Evolutionary conservation across 2,113 vertebrate genomes (phyloP).

Genomic region (Bubo blakistoni): DNA sequence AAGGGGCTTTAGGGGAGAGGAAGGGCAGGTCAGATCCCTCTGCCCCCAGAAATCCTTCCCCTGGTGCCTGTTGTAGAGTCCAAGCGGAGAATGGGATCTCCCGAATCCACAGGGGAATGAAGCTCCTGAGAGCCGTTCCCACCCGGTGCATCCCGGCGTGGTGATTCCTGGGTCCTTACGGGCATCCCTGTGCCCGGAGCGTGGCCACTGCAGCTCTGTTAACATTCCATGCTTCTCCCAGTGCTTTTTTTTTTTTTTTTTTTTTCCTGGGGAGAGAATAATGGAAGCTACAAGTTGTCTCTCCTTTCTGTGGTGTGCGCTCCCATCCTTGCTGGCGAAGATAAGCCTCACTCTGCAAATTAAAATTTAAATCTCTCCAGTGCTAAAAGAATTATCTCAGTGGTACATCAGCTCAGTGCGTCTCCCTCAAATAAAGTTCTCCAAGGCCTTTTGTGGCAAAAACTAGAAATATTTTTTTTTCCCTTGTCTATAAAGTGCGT

Average conservation of each 20-base stretch:
- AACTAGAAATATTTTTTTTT: neutral
- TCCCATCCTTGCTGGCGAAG: neutral
- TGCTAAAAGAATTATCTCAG: constrained; percentile 2
- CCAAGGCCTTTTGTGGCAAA: neutral
- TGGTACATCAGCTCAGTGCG: neutral
- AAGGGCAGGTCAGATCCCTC: neutral
- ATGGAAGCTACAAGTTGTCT: neutral
- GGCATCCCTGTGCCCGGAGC: neutral
- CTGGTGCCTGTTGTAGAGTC: neutral
- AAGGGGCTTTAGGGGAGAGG: neutral
- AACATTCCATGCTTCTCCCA: neutral
- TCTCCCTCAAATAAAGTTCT: constrained; percentile 6
- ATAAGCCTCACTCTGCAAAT: constrained; percentile 17
- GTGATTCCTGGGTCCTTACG: neutral
- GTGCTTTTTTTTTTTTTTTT: neutral
- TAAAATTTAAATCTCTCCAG: constrained; percentile 10
- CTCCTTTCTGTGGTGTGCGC: neutral
- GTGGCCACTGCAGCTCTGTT: neutral
- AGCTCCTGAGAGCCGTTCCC: accelerated
- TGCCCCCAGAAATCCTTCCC: neutral
- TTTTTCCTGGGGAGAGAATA: neutral
- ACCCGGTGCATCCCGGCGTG: accelerated
- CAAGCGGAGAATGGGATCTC: accelerated
- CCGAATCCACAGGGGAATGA: neutral
- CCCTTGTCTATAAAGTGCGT: neutral